phyloP scores from a whole-genome alignment of 2,888 invertebrate genomes.

The Cantharis flavilabris region DNA sequence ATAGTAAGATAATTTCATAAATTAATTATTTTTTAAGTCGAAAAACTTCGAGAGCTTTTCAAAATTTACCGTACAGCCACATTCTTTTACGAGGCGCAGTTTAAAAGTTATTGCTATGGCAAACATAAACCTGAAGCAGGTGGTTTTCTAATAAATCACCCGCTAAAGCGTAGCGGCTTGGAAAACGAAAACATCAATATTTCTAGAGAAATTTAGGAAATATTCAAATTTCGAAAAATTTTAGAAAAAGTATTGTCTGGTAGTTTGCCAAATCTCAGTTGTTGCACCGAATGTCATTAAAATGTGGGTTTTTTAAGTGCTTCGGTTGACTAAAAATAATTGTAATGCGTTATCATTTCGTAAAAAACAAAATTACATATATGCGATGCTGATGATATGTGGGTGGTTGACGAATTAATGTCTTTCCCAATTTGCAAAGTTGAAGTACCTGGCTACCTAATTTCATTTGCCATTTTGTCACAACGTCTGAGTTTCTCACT shows the following conservation, averaged over 20 bases:
- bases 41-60: neutral
- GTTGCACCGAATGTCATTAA: neutral
- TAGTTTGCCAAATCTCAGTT: neutral
- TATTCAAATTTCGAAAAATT: neutral
- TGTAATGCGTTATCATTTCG: neutral
- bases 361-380: neutral
- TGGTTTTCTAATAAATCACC: neutral
- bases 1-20: too few relatives aligned
- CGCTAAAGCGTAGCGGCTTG: neutral
- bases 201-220: neutral
- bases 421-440: neutral
- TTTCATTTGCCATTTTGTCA: neutral
- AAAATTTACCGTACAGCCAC: neutral
- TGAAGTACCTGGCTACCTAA: neutral
- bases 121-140: neutral
- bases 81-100: neutral
- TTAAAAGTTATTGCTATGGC: neutral
- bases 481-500: neutral
- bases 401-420: neutral
- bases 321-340: neutral
- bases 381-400: too few relatives aligned
- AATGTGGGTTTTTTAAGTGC: neutral
- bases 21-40: too few relatives aligned
- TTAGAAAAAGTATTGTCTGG: neutral
- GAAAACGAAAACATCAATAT: neutral